Conservation (phyloP, 2,113 vertebrate species). For the Puntigrus tetrazona region DNA sequence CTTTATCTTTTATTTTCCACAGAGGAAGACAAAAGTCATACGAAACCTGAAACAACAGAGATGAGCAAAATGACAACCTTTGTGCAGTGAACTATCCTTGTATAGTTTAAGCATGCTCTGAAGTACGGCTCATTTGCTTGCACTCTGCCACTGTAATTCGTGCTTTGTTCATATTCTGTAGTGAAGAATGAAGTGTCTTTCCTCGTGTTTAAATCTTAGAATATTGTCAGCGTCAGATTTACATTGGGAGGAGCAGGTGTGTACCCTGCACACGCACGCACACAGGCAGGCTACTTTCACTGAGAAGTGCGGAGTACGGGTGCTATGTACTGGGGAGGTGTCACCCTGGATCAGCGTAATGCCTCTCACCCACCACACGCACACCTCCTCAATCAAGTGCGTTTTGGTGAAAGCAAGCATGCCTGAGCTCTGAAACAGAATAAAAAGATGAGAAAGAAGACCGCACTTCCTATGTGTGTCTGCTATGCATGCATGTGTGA, state of each 20-base stretch:
- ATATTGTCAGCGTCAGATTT: conserved; percentile 30
- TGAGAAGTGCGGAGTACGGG: conserved; percentile 27
- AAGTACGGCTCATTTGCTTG: not conserved
- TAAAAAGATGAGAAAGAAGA: conserved; percentile 30
- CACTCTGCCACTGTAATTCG: not conserved
- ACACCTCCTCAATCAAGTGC: conserved; percentile 23
- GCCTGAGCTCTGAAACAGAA: conserved; percentile 25
- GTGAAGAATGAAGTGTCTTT: not conserved
- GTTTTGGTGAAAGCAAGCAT: conserved; percentile 33
- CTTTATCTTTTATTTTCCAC: not conserved
- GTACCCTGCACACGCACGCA: not conserved
- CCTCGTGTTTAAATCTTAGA: conserved; percentile 17
- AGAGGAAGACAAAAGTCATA: not conserved
- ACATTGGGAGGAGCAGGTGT: not conserved
- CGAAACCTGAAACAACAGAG: not conserved
- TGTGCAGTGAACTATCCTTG: not conserved
- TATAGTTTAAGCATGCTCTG: not conserved
- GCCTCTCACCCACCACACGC: conserved; percentile 36
- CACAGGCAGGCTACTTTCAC: conserved; percentile 18
- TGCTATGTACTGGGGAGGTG: conserved; percentile 38
- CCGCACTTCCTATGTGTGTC: conserved; percentile 16
- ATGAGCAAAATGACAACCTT: not conserved
- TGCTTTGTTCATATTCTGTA: conserved; percentile 2
- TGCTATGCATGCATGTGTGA: conserved; percentile 12
- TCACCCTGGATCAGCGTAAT: conserved; percentile 51